Evolutionary conservation across 2,113 vertebrate species (phyloP).

Genomic region (Zapus hudsonius): DNA sequence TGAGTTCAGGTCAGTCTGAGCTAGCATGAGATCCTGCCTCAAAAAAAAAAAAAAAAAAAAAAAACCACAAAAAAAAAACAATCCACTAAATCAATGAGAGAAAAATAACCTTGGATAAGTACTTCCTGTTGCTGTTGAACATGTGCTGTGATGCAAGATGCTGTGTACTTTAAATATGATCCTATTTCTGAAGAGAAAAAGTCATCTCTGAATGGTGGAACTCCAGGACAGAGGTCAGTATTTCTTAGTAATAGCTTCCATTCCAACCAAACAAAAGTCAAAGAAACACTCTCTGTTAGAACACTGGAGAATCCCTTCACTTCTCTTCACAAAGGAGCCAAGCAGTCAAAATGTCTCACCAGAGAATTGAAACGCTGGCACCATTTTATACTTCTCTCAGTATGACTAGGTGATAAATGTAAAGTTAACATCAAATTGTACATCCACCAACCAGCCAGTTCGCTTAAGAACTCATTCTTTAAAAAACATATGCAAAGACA

Average conservation of each 20-base stretch:
- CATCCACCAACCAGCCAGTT: neutral
- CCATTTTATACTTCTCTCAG: neutral
- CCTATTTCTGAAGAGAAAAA: neutral
- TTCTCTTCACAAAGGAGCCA: neutral
- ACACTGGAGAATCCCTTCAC: neutral
- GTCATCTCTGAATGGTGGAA: neutral
- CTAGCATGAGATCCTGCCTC: too few relatives aligned
- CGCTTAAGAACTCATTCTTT: too few relatives aligned
- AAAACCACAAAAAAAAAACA: neutral
- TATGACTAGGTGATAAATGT: neutral
- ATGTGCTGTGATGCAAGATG: slow-evolving; percentile 31
- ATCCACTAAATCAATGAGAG: neutral
- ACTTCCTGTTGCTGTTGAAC: neutral
- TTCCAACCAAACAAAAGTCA: slow-evolving; percentile 24
- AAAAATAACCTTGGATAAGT: neutral
- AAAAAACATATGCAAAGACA: too few relatives aligned
- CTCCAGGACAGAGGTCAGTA: neutral
- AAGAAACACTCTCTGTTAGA: slow-evolving; percentile 31
- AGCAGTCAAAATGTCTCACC: neutral
- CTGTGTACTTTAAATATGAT: neutral
- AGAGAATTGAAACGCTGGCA: neutral
- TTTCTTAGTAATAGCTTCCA: slow-evolving; percentile 4
- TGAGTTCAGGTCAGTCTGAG: too few relatives aligned
- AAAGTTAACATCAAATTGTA: slow-evolving; percentile 14
- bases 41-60: neutral